Base-by-base conservation (phyloP, 2,888 invertebrate genomes). In the Ctenicera cuprea region DNA sequence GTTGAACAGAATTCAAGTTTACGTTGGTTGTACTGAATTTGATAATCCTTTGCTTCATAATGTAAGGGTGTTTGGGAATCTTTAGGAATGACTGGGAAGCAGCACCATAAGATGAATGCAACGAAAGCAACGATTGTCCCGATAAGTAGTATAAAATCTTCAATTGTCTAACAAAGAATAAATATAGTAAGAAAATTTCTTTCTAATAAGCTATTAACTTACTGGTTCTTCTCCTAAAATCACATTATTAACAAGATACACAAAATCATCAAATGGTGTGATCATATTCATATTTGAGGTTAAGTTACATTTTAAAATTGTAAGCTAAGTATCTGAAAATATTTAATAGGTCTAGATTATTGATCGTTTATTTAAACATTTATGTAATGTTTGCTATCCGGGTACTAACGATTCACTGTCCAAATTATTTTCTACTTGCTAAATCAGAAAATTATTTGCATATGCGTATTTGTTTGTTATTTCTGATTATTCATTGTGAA, bases 91-190 rank as follows among this genome's bases (percentile, higher is more conserved):
- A 86, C 84, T 0, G 91, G 91, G 83, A 91, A 91, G 82, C 91
- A 91, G 82, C 91, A 91, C 91, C 91, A 91, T 30, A 91, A 84
- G 72, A 91, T 88, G 82, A 91, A 91, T 26, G 91, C 91, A 74
- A 91, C 88, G 82, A 91, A 91, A 59, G 91, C 91, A 71, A 91
- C 91, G 77, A 91, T 81, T 33, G 91, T 91, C 33, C 91, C 91
- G 78, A 91, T 87, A 50, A 91, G 86, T 62, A 91, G 83, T 76
- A 91, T 91, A 78, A 91, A 90, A 83, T 91, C 91, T 86, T 91
- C 91, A 64, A 91, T 88, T 14, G 90, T 90, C 91, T 91, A 63
- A 75, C 43, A 64, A 62, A 72, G 12, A 26, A 57, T 22, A n/a
- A 22, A 57, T 30, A 20, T 5, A 30, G 11, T 30, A 9, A 30